These are phyloP conservation scores for Fulmarus glacialis DNA, from an alignment of 2,113 vertebrate species.

Conservation along the genomic window DNA sequence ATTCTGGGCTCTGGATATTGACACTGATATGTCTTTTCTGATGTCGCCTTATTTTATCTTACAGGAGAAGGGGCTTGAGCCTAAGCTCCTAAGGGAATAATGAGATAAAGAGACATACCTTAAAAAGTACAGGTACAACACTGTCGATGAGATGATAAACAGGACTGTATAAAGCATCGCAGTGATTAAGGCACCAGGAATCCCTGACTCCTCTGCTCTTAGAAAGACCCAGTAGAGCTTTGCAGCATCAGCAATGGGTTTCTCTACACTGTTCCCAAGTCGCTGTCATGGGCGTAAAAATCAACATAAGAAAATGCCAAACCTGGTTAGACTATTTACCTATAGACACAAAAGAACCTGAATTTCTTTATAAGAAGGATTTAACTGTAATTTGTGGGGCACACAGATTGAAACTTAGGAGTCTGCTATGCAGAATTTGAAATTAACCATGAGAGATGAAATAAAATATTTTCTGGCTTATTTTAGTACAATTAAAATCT, in stretches of 20 bases:
- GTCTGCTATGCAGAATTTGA: neutral
- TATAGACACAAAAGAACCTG: neutral
- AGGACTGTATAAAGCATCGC: conserved; percentile 82
- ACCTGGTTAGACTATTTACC: neutral
- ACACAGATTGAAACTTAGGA: neutral
- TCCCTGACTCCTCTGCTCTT: conserved; percentile 77
- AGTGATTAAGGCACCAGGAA: conserved; percentile 83
- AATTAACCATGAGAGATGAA: neutral
- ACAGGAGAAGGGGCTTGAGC: neutral
- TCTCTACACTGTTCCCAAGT: conserved; percentile 78
- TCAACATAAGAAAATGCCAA: neutral
- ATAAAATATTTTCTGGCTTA: neutral
- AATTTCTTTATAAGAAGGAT: neutral
- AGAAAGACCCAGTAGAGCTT: conserved; percentile 93
- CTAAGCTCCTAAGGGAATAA: neutral
- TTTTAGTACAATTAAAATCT: neutral
- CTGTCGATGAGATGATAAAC: conserved; percentile 80
- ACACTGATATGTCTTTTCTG: neutral
- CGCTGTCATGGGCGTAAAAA: conserved; percentile 63
- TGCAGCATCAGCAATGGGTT: conserved; percentile 86
- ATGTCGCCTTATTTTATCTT: neutral
- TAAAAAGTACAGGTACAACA: conserved; percentile 85
- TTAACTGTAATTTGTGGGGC: neutral
- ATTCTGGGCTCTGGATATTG: neutral
- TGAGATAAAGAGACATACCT: conserved; percentile 76